Base-by-base conservation (phyloP, 1,140 invertebrate species). In the Hycleus cichorii region DNA sequence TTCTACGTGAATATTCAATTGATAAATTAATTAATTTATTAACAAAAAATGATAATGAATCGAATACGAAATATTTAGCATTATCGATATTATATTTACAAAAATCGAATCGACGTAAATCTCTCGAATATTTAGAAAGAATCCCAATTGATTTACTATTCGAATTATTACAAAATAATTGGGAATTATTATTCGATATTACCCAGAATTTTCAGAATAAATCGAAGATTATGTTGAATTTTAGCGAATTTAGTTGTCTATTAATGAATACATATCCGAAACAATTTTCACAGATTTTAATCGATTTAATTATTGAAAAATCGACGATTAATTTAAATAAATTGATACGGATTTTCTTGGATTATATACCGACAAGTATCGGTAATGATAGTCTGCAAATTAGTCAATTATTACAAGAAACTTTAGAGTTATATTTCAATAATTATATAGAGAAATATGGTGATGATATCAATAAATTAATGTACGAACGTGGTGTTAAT, bases 321-420 rank as follows among this genome's bases (percentile, higher is more conserved):
- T 72, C 70, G 42, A 64, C 72, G 9, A 64, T 80, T 3, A 75
- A 74, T 24, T 62, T 83, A 27, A 75, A 78, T 60, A 74, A 80
- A 64, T 68, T 82, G 38, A 75, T 83, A 48, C 78, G 81, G 69
- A 75, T 81, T 5, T 83, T 83, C 62, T 60, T 82, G 26, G 79
- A 81, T 24, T 82, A 81, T 66, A 63, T 83, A 12, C 81, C 81
- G 0, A 80, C 78, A 1, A 70, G 78, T 40, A 78, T 81, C n/a
- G 79, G 81, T 3, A 71, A 75, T 45, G 77, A 80, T 58, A 79
- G 78, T 0, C 76, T 76, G 25, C 74, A 74, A 39, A 78, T 78
- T 4, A 79, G 77, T 18, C 63, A 70, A 3, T 77, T 80, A 3
- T 66, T 83, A 8, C 81, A 82, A 58, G 64, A 75, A 25, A 80